Evolutionary conservation across 2,888 invertebrate species (phyloP).

Genomic region (Arrhopalites spinosus): DNA sequence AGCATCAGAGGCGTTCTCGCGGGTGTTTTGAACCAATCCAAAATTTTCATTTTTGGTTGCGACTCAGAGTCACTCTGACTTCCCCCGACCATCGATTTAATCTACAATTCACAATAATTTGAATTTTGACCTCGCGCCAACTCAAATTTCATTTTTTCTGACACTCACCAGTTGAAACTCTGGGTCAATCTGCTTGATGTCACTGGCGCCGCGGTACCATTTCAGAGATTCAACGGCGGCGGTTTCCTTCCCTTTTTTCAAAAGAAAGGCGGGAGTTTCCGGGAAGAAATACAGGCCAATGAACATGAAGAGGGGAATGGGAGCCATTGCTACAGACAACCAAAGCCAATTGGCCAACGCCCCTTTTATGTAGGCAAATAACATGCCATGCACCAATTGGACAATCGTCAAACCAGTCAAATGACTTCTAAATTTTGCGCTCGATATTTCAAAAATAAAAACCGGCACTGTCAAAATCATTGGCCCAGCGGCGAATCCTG

Average conservation of each 20-base stretch:
- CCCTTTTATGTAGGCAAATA: slow-evolving; percentile 70
- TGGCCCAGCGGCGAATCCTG: slow-evolving; percentile 73
- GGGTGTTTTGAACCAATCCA: too few species aligned
- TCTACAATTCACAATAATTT: too few species aligned
- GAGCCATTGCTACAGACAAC: slow-evolving; percentile 70
- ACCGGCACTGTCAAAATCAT: slow-evolving; percentile 83
- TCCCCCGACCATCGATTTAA: too few species aligned
- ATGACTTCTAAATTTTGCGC: slow-evolving; percentile 76
- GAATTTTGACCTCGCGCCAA: too few species aligned
- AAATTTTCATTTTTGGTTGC: too few species aligned
- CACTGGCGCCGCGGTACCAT: slow-evolving; percentile 72
- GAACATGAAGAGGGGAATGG: slow-evolving; percentile 73
- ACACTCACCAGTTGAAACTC: slow-evolving; percentile 67
- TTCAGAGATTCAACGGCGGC: slow-evolving; percentile 73
- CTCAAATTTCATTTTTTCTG: too few species aligned
- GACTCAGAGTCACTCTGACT: too few species aligned
- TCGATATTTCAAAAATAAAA: slow-evolving; percentile 83
- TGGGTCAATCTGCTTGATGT: slow-evolving; percentile 70
- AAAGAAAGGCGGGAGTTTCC: slow-evolving; percentile 70
- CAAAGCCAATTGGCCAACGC: slow-evolving; percentile 67
- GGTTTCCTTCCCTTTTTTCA: slow-evolving; percentile 64
- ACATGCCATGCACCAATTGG: slow-evolving; percentile 12
- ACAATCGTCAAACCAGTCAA: not conserved
- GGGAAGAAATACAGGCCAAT: slow-evolving; percentile 81
- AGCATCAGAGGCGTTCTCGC: too few species aligned